Evolutionary conservation across 1,140 invertebrate genomes (phyloP), one percentile per base, ranked within the genome.

Genomic region (Achatina immaculata): DNA sequence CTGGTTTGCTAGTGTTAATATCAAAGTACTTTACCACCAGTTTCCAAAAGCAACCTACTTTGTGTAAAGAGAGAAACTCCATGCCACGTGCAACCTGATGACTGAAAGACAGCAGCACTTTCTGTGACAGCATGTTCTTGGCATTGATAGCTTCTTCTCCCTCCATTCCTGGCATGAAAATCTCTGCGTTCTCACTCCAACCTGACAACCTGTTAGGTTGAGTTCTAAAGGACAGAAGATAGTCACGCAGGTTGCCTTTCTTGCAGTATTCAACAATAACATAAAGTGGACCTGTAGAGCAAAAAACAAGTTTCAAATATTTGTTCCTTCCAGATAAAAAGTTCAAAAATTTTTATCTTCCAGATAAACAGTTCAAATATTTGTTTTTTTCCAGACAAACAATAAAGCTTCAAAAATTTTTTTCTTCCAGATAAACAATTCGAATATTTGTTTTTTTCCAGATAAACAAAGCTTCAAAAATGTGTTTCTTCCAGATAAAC

Each of bases 41-140:
- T 45, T 45, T 9, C 7, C 19, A 45, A 45, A 45, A 71, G 7
- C 7, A 51, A 65, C 82, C 88, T 92, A 96, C 96, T 91, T 96
- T 94, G 92, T 95, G 94, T 7, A 96, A 97, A 4, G 97, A 95
- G 69, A 99, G 92, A 92, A 99, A 99, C 85, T 99, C 96, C 98
- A 99, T 99, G 76, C 98, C 98, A 81, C 96, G 93, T 1, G 98
- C 97, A 2, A 99, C 95, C 94, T 99, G 98, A 90, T 96, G 98
- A 0, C 97, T 96, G 91, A 98, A 99, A n/a, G 96, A 97, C 1
- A 98, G 96, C 24, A 99, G 93, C n/a, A 78, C 28, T 34, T 48
- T 68, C 38, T 78, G 77, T 28, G 77, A 78, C 0, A 78, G 45
- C 62, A 48, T 69, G 34, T 69, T 36, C 24, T 51, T 45, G 36